Conservation (phyloP, 2,113 vertebrate species). For the Menidia beryllina region DNA sequence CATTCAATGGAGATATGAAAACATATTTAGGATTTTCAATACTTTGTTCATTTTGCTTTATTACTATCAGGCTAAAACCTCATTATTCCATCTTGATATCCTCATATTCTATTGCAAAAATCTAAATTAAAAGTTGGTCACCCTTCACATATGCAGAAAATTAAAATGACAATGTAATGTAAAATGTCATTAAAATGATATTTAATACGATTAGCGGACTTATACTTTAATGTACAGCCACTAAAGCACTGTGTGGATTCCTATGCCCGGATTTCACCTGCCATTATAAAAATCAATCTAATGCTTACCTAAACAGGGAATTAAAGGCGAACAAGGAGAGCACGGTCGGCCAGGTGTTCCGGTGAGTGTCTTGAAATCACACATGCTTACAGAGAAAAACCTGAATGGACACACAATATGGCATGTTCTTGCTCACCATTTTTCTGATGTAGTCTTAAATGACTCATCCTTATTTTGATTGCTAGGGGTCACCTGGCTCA, state of each 20-base stretch:
- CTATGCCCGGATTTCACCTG: conserved; percentile 3
- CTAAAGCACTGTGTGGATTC: background rate
- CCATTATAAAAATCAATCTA: background rate
- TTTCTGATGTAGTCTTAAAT: conserved; percentile 2
- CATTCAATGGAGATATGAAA: no score
- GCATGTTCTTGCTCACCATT: background rate
- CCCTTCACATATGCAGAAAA: no score
- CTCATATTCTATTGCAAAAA: no score
- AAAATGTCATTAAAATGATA: no score
- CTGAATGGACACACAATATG: background rate
- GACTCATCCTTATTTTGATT: conserved; percentile 46
- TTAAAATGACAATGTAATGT: no score
- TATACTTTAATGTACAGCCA: background rate
- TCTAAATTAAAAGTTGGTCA: no score
- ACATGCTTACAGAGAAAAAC: background rate
- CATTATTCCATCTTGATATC: no score
- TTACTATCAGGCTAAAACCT: no score
- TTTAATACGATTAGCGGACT: no score
- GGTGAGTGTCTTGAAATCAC: conserved; percentile 75
- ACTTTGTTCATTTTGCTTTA: no score
- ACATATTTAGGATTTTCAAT: no score
- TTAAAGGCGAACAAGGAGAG: conserved; percentile 87
- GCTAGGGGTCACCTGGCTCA: conserved; percentile 86
- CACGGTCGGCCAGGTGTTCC: conserved; percentile 85
- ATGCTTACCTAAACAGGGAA: conserved; percentile 71